Conservation (phyloP, 2,797 vertebrate genomes). For the Rhinoraja longicauda region DNA sequence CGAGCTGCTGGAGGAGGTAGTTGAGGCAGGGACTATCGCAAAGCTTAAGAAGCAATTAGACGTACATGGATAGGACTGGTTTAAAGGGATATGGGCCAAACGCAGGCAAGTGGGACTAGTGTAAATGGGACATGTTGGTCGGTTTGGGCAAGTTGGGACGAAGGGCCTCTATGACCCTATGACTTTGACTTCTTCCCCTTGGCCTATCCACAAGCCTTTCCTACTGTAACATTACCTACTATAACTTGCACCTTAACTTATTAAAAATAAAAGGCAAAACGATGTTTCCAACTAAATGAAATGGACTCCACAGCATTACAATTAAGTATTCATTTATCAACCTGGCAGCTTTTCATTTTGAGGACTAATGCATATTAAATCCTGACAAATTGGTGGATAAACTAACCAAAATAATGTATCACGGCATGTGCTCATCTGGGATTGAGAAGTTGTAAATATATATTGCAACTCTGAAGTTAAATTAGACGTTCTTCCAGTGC, state of each 20-base stretch:
- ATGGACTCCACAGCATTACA: not conserved
- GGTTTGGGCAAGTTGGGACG: too few species aligned
- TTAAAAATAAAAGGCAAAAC: not conserved
- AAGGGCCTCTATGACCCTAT: too few species aligned
- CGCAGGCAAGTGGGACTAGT: too few species aligned
- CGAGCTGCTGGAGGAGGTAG: too few species aligned
- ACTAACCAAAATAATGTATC: not conserved
- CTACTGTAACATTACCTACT: not conserved
- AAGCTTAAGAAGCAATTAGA: too few species aligned
- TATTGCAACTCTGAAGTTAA: not conserved
- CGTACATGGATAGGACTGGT: too few species aligned
- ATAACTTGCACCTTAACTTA: not conserved
- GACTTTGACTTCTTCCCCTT: not conserved
- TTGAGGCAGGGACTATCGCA: too few species aligned
- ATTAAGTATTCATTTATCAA: not conserved
- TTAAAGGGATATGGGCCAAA: too few species aligned
- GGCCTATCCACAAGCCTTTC: not conserved
- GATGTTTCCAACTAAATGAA: not conserved
- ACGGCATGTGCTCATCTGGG: not conserved
- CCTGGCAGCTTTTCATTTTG: not conserved
- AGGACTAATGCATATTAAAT: not conserved
- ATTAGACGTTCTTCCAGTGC: not conserved
- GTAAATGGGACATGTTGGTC: too few species aligned
- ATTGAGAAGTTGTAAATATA: not conserved
- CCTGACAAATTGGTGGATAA: not conserved